phyloP scores from a whole-genome alignment of 2,888 invertebrate species.

The Ennomos erosarius region DNA sequence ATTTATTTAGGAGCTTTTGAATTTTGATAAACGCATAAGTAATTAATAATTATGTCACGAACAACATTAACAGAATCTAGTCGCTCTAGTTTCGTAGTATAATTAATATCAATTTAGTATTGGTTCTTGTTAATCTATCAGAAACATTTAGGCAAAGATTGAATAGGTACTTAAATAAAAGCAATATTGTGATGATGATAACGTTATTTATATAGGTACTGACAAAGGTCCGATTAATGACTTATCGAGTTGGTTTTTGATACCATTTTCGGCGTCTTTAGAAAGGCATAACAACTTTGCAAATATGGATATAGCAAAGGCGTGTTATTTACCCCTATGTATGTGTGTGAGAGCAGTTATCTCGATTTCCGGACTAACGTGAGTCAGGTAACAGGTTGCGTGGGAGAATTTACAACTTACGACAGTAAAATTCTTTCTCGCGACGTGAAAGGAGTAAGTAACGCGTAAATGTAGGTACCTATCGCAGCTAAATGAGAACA shows the following conservation, averaged over 20 bases:
- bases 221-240: conserved; percentile 19
- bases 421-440: conserved; percentile 50
- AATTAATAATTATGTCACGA: conserved; percentile 13
- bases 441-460: conserved; percentile 32
- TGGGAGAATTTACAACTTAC: conserved; percentile 57
- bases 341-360: conserved; percentile 44
- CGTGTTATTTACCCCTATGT: conserved; percentile 39
- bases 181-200: conserved; percentile 3
- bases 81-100: conserved; percentile 21
- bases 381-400: conserved; percentile 49
- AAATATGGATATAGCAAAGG: conserved; percentile 35
- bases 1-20: no score
- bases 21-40: conserved; percentile 16
- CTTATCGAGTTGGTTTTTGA: conserved; percentile 24
- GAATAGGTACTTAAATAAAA: neutral
- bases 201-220: conserved; percentile 3
- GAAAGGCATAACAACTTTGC: conserved; percentile 33
- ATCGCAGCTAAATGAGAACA: conserved; percentile 54
- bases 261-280: conserved; percentile 33
- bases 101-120: conserved; percentile 15
- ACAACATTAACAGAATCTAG: conserved; percentile 23
- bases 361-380: conserved; percentile 54
- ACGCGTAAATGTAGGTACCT: conserved; percentile 31
- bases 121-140: conserved; percentile 8
- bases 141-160: neutral